These are phyloP conservation scores for Hyphantria cunea DNA, from an alignment of 1,140 invertebrate genomes.

Conservation along the genomic window DNA sequence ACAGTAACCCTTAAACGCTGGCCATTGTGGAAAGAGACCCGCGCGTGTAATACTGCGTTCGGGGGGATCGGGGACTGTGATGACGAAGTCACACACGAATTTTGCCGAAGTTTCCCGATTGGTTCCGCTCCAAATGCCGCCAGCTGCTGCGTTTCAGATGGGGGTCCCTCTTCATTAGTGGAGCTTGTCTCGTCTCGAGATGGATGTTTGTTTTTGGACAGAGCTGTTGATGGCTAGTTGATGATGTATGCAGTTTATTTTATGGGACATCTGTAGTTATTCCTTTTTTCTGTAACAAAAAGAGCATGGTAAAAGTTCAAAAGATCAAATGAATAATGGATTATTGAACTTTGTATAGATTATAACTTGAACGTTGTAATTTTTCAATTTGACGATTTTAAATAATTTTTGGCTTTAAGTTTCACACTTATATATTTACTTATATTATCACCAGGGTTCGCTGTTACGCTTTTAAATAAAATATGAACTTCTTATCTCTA, in stretches of 20 bases:
- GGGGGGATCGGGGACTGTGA: constrained; percentile 36
- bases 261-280: constrained; percentile 18
- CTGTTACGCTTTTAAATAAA: too few species aligned
- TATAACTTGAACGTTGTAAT: too few species aligned
- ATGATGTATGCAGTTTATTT: constrained; percentile 59
- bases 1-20: constrained; percentile 65
- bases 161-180: constrained; percentile 76
- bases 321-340: neutral
- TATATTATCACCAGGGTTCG: too few species aligned
- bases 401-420: too few species aligned
- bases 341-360: too few species aligned
- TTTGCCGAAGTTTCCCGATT: constrained; percentile 52
- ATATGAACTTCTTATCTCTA: too few species aligned
- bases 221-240: constrained; percentile 67
- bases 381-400: too few species aligned
- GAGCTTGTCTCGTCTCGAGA: constrained; percentile 73
- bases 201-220: constrained; percentile 79
- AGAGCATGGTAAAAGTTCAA: neutral
- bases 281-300: neutral
- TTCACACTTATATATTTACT: too few species aligned
- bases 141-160: constrained; percentile 78
- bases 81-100: constrained; percentile 46
- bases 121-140: constrained; percentile 73
- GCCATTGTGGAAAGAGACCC: constrained; percentile 49
- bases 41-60: constrained; percentile 50